Evolutionary conservation across 2,888 invertebrate genomes (phyloP), one percentile per base, ranked within the genome.

Genomic region (Melinopterus prodromus): DNA sequence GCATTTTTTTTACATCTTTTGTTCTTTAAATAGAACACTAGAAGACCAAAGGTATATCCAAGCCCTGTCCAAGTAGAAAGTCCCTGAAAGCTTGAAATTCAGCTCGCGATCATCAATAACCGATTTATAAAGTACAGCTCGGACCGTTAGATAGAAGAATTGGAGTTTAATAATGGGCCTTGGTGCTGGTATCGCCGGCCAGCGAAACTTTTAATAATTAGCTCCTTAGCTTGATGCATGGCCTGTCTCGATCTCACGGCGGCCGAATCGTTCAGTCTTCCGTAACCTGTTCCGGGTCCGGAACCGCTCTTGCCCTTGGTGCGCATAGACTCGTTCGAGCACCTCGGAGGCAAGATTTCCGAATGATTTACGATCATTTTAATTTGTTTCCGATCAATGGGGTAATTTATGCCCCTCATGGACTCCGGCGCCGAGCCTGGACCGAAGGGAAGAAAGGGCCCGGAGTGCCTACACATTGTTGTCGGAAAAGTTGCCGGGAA

Each of bases 371-470:
- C 83, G 80, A 82, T 74, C 79, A 83, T 83, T 84, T 84, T 83
- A 84, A 84, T 84, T 84, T 84, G 84, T 83, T 83, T 81, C 83
- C 81, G 84, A 83, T 84, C 83, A 83, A 82, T 83, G 83, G 80
- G 79, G 79, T 82, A 84, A 84, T 83, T 84, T 84, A 83, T 82
- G 81, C 75, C 78, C 78, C 77, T 80, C 79, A 77, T 37, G 74
- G 74, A 74, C 37, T 74, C 74, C 74, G n/a, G 35, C 74, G 9
- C 35, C 35, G 36, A 37, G 36, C 74, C 37, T 1, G 53, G 12
- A 26, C 26, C 3, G 53, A n/a, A n/a, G 53, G 53, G 2, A 1
- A 3, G 9, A 53, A 53, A 53, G 12, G 5, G 53, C 53, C 12
- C 9, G 12, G 53, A 53, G 53, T 53, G 53, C 53, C 53, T 53